Evolutionary conservation across 2,888 invertebrate species (phyloP).

Genomic region (Heliconius charithonia): DNA sequence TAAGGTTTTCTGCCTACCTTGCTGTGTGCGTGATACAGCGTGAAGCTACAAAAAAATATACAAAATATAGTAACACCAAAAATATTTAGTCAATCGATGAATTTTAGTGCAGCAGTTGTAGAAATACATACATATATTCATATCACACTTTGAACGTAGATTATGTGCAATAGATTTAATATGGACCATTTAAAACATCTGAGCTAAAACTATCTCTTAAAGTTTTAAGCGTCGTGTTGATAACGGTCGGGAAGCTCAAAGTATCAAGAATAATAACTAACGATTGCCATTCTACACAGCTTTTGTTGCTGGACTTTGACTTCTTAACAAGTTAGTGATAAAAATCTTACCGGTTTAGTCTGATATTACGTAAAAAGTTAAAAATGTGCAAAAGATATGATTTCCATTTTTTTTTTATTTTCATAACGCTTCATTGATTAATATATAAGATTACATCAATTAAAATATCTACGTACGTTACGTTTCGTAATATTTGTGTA

Average conservation of each 20-base stretch:
- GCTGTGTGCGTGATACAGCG: too few relatives aligned
- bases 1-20: too few relatives aligned
- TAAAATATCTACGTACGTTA: too few relatives aligned
- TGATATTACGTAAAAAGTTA: neutral
- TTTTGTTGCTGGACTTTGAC: conserved; percentile 52
- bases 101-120: neutral
- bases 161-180: conserved; percentile 3
- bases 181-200: conserved; percentile 21
- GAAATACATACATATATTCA: neutral
- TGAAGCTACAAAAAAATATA: too few relatives aligned
- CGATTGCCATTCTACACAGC: conserved; percentile 52
- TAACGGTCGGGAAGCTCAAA: conserved; percentile 48
- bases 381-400: neutral
- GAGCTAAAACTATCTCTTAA: conserved; percentile 9
- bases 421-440: too few relatives aligned
- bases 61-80: neutral
- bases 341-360: conserved; percentile 13
- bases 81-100: neutral
- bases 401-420: neutral
- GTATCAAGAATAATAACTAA: conserved; percentile 56
- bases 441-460: too few relatives aligned
- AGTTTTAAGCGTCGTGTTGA: conserved; percentile 8
- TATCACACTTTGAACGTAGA: conserved; percentile 3
- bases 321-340: neutral
- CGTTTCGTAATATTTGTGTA: too few relatives aligned